These are phyloP conservation scores for Karalla daura DNA, from an alignment of 2,797 vertebrate species.

Conservation along the genomic window DNA sequence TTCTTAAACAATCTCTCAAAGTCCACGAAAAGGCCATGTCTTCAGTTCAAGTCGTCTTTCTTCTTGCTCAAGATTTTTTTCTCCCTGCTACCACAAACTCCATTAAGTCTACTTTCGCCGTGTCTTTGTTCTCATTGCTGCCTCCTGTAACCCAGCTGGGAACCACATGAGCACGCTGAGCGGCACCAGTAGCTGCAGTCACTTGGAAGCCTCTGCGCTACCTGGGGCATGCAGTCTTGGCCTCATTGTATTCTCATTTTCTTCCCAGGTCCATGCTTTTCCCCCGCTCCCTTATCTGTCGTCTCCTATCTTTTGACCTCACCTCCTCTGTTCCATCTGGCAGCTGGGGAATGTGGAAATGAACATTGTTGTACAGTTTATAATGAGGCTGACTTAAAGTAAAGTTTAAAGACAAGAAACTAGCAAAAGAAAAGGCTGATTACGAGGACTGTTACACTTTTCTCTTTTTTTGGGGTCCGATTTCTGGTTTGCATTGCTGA, in stretches of 20 bases:
- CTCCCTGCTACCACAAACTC: background rate
- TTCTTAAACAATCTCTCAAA: conserved; percentile 39
- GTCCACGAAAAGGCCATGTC: conserved; percentile 17
- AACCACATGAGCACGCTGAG: conserved; percentile 30
- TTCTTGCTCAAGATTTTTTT: conserved; percentile 31
- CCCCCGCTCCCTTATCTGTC: conserved; percentile 18
- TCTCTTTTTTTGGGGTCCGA: conserved; percentile 2
- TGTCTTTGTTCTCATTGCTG: conserved; percentile 21
- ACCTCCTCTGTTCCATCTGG: conserved; percentile 39
- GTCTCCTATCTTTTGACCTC: conserved; percentile 37
- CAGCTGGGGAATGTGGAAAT: conserved; percentile 43
- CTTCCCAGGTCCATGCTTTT: conserved; percentile 12
- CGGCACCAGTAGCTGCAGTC: conserved; percentile 33
- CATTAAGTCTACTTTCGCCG: conserved; percentile 9
- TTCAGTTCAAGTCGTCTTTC: conserved; percentile 19
- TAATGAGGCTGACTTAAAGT: conserved; percentile 25
- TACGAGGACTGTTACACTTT: background rate
- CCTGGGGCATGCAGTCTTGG: conserved; percentile 26
- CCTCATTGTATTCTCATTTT: conserved; percentile 11
- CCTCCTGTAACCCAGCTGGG: conserved; percentile 44
- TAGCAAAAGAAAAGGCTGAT: background rate
- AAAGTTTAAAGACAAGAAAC: conserved; percentile 21
- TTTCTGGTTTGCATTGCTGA: conserved; percentile 13
- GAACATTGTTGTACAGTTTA: conserved; percentile 15
- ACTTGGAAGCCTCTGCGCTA: conserved; percentile 32